Conservation (phyloP, 2,888 invertebrate species). For the Ceriagrion tenellum region DNA sequence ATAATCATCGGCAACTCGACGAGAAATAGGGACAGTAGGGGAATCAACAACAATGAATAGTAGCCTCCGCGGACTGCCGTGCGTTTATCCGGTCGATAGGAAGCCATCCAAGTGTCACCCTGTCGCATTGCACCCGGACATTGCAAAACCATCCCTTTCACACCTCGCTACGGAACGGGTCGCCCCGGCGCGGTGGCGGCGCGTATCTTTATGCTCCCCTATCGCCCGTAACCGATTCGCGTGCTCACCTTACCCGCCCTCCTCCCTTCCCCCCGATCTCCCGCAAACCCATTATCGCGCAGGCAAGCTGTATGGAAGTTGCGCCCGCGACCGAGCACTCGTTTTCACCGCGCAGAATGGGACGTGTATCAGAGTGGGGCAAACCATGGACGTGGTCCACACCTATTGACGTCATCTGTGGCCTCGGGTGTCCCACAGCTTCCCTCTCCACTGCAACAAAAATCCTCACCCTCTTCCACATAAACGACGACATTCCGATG, state of each 20-base stretch:
- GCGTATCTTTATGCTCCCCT: not conserved
- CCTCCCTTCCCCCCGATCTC: too few relatives aligned
- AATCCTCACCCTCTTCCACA: not conserved
- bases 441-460: not conserved
- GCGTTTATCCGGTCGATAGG: not conserved
- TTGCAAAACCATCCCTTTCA: not conserved
- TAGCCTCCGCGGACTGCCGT: not conserved
- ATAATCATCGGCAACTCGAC: too few relatives aligned
- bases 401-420: not conserved
- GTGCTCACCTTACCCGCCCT: too few relatives aligned
- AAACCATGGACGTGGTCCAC: conserved; percentile 16
- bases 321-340: too few relatives aligned
- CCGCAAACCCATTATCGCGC: too few relatives aligned
- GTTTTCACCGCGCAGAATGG: too few relatives aligned
- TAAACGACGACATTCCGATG: not conserved
- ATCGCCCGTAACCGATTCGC: not conserved
- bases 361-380: not conserved
- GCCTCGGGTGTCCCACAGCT: not conserved
- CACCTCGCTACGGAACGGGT: not conserved
- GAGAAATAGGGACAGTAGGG: too few relatives aligned
- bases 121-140: not conserved
- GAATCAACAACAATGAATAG: too few relatives aligned
- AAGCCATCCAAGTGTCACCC: not conserved
- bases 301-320: too few relatives aligned
- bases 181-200: not conserved